Percentiles rank a stretch among this genome's conserved stretches.
phyloP scores from a whole-genome alignment of 1,140 invertebrate genomes.

The Atta colombica region DNA sequence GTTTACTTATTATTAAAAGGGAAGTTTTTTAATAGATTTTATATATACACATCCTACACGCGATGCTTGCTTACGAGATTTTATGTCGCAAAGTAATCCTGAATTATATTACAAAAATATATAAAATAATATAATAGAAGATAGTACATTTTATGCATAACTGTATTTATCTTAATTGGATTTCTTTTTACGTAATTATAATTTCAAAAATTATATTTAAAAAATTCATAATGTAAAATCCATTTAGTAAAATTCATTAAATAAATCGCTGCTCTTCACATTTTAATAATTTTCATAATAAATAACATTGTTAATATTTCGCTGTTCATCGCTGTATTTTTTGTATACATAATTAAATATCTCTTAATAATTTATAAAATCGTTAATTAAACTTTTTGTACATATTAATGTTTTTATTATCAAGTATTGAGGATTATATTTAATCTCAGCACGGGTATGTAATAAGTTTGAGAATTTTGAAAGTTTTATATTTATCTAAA shows the following conservation, averaged over 20 bases:
- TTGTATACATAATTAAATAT: background rate
- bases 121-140: background rate
- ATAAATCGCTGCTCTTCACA: background rate
- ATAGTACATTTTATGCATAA: conserved; percentile 3
- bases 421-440: background rate
- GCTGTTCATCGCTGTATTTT: background rate
- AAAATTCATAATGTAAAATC: background rate
- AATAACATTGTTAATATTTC: background rate
- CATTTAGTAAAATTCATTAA: background rate
- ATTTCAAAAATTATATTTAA: conserved; percentile 27
- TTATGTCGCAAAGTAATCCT: background rate
- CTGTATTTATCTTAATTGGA: conserved; percentile 32
- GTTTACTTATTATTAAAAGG: conserved; percentile 27
- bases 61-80: conserved; percentile 12
- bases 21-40: background rate
- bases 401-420: conserved; percentile 4
- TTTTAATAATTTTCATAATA: background rate
- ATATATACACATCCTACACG: background rate
- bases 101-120: conserved; percentile 13
- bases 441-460: background rate
- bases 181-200: background rate
- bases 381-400: background rate
- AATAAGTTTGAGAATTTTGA: background rate
- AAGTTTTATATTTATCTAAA: background rate
- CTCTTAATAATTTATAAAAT: conserved; percentile 8